A percentile compares a stretch with the other conserved stretches of the same genome.
Evolutionary conservation across 1,140 invertebrate genomes (phyloP).

Genomic region (Epicauta chinensis): DNA sequence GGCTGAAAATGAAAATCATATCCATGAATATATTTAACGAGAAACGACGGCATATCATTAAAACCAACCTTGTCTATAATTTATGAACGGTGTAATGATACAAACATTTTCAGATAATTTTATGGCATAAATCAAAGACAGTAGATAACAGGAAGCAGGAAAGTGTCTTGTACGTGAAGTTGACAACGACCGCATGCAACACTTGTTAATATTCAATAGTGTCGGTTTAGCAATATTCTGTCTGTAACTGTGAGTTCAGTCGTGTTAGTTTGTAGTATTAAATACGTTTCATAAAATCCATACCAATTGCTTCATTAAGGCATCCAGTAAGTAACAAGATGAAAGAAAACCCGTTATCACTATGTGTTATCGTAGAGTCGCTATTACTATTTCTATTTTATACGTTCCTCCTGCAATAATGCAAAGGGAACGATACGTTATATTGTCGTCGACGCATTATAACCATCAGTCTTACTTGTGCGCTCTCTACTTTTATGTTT

Average conservation of each 20-base stretch:
- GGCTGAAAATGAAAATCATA: no score
- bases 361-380: no score
- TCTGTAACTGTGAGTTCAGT: no score
- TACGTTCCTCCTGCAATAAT: conserved; percentile 1
- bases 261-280: no score
- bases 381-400: conserved; percentile 1
- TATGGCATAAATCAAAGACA: conserved; percentile 11
- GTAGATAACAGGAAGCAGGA: conserved; percentile 5
- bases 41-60: no score
- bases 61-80: conserved; percentile 3
- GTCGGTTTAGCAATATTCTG: no score
- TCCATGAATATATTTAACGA: no score
- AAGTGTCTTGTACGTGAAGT: conserved; percentile 10
- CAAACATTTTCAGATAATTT: conserved; percentile 8
- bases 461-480: conserved; percentile 17
- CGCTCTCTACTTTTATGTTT: conserved; percentile 10
- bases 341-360: no score
- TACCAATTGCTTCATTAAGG: no score
- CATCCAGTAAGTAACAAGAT: no score
- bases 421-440: conserved; percentile 8
- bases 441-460: conserved; percentile 5
- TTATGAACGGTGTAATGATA: conserved; percentile 5
- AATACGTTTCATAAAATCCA: no score
- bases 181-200: conserved; percentile 7
- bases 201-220: conserved; percentile 15